phyloP scores from a whole-genome alignment of 2,888 invertebrate genomes.

The Cactoblastis cactorum region DNA sequence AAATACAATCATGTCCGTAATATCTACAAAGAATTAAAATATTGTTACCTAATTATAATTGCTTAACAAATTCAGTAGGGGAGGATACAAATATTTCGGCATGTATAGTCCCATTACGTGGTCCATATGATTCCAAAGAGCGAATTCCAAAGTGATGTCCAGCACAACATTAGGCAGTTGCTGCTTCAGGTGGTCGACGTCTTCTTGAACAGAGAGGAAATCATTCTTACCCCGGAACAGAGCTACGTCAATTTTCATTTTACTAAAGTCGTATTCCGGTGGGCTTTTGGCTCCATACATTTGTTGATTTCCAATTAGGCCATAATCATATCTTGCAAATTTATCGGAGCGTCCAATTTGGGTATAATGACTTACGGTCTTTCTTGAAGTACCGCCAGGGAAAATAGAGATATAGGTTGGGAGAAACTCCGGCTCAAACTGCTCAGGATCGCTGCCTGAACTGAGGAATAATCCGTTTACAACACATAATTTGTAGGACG shows the following conservation, averaged over 20 bases:
- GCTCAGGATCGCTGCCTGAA: slow-evolving; percentile 23
- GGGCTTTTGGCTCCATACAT: not conserved
- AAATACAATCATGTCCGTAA: too few relatives aligned
- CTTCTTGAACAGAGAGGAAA: slow-evolving; percentile 20
- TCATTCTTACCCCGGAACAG: slow-evolving; percentile 17
- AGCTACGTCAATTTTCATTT: slow-evolving; percentile 21
- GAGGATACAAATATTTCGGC: slow-evolving; percentile 24
- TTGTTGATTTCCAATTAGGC: not conserved
- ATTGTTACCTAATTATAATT: not conserved
- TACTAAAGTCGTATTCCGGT: slow-evolving; percentile 24
- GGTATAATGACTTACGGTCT: slow-evolving; percentile 32
- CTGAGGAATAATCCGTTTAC: not conserved
- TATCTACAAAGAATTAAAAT: too few relatives aligned
- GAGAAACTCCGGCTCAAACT: slow-evolving; percentile 29
- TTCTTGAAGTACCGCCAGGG: slow-evolving; percentile 32
- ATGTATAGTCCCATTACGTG: slow-evolving; percentile 24
- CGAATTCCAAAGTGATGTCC: slow-evolving; percentile 18
- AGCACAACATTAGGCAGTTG: slow-evolving; percentile 27
- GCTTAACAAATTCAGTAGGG: slow-evolving; percentile 17
- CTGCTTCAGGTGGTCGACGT: slow-evolving; percentile 22
- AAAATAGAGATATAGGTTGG: slow-evolving; percentile 25
- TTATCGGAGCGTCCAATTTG: slow-evolving; percentile 28
- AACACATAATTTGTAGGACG: not conserved
- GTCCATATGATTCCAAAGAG: slow-evolving; percentile 26
- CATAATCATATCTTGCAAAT: slow-evolving; percentile 2